phyloP scores from a whole-genome alignment of 2,797 vertebrate species.

The Salarias fasciatus region DNA sequence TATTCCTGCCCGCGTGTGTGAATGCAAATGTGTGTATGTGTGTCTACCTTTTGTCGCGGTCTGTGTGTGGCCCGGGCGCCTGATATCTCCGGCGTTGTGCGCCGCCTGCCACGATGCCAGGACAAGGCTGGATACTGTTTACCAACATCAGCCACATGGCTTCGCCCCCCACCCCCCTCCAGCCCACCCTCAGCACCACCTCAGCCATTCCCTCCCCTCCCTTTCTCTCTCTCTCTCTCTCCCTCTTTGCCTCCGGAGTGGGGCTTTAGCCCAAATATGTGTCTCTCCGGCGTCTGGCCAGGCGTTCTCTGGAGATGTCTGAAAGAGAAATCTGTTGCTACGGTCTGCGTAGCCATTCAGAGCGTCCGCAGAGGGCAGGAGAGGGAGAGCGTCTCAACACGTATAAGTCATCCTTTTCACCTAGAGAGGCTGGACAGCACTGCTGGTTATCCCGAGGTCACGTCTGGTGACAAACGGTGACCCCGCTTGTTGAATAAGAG shows the following conservation, averaged over 20 bases:
- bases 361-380: slow-evolving; percentile 44
- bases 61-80: slow-evolving; percentile 83
- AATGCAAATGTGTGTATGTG: slow-evolving; percentile 67
- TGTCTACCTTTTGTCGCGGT: slow-evolving; percentile 81
- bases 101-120: slow-evolving; percentile 82
- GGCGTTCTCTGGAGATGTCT: slow-evolving; percentile 70
- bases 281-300: slow-evolving; percentile 85
- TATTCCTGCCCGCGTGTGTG: slow-evolving; percentile 76
- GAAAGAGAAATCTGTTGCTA: slow-evolving; percentile 78
- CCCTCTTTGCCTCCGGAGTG: slow-evolving; percentile 52
- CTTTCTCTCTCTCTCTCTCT: slow-evolving; percentile 27
- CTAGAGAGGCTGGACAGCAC: slow-evolving; percentile 11
- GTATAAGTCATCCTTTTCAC: slow-evolving; percentile 55
- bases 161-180: slow-evolving; percentile 63
- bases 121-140: slow-evolving; percentile 91
- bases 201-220: slow-evolving; percentile 38
- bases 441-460: too few relatives aligned
- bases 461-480: too few relatives aligned
- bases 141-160: slow-evolving; percentile 93
- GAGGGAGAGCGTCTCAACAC: slow-evolving; percentile 60
- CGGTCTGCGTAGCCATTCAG: slow-evolving; percentile 69
- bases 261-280: slow-evolving; percentile 86
- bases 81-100: slow-evolving; percentile 81
- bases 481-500: too few relatives aligned
- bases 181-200: background rate